Percentiles rank a stretch among this genome's conserved stretches.
These are phyloP conservation scores for Drosophila persimilis DNA, from an alignment of 1,140 invertebrate genomes.

Conservation along the genomic window DNA sequence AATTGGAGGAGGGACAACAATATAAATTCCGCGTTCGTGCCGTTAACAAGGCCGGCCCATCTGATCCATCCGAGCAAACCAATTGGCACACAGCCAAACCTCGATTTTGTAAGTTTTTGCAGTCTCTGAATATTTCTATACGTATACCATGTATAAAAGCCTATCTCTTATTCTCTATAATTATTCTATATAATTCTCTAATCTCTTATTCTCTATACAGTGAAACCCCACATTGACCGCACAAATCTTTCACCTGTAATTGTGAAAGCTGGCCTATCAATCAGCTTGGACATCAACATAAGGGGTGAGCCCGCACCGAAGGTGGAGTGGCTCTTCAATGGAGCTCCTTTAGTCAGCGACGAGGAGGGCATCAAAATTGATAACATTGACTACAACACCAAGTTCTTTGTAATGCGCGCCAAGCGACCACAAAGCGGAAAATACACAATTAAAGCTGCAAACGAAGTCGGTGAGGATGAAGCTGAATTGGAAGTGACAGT, in stretches of 20 bases:
- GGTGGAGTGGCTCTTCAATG: conserved; percentile 94
- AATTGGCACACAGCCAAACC: conserved; percentile 98
- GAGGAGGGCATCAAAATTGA: conserved; percentile 91
- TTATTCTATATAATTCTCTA: not conserved
- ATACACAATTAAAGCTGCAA: conserved; percentile 96
- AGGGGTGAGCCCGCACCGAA: conserved; percentile 96
- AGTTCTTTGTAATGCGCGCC: conserved; percentile 92
- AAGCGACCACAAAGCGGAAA: conserved; percentile 93
- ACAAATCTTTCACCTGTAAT: conserved; percentile 93
- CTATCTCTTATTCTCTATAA: conserved; percentile 69
- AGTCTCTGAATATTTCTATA: not conserved
- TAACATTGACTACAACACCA: conserved; percentile 95
- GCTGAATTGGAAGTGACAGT: conserved; percentile 96
- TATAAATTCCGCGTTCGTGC: conserved; percentile 98
- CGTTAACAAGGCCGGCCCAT: conserved; percentile 97
- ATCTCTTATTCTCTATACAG: conserved; percentile 84
- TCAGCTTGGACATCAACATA: conserved; percentile 95
- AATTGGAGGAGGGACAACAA: conserved; percentile 96
- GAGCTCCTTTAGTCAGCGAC: conserved; percentile 87
- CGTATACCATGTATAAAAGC: not conserved
- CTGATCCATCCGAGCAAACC: conserved; percentile 97
- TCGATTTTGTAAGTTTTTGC: conserved; percentile 90
- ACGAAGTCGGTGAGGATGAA: conserved; percentile 96
- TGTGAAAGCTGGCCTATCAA: conserved; percentile 95
- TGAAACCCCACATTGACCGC: conserved; percentile 96